These are phyloP conservation scores for Petroica traversi DNA, from an alignment of 2,113 vertebrate species.

Conservation along the genomic window DNA sequence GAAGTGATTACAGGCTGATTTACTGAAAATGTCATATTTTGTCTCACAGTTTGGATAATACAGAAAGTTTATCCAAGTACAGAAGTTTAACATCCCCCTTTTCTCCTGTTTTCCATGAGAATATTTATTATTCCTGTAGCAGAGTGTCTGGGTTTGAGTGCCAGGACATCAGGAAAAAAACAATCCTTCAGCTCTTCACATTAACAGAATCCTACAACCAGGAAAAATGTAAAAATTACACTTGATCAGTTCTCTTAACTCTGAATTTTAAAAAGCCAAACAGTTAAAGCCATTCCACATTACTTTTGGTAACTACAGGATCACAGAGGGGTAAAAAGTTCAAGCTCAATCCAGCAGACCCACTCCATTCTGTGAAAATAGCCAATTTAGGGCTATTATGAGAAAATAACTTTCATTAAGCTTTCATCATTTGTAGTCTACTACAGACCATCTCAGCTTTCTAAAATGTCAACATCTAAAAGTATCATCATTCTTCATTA, in stretches of 20 bases:
- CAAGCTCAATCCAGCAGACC: constrained; percentile 39
- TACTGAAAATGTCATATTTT: background rate
- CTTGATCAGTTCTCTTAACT: background rate
- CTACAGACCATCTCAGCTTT: constrained; percentile 49
- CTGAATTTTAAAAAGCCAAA: constrained; percentile 1
- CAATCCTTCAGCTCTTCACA: background rate
- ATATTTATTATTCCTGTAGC: background rate
- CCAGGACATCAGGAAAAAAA: background rate
- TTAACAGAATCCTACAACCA: background rate
- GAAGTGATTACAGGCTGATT: background rate
- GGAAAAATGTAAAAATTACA: background rate
- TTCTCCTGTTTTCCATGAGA: background rate
- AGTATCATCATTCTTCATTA: constrained; percentile 64
- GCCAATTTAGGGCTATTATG: constrained; percentile 61
- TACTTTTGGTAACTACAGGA: constrained; percentile 17
- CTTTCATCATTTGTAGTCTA: constrained; percentile 67
- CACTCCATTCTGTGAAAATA: background rate
- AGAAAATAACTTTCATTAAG: constrained; percentile 74
- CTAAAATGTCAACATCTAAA: constrained; percentile 65
- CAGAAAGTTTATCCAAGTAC: background rate
- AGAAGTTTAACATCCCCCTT: background rate
- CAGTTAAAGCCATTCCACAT: background rate
- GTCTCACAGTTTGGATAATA: background rate
- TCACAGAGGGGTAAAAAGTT: constrained; percentile 58
- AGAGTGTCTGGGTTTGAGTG: background rate